phyloP scores from a whole-genome alignment of 2,797 vertebrate genomes.

The Eutrigla gurnardus region DNA sequence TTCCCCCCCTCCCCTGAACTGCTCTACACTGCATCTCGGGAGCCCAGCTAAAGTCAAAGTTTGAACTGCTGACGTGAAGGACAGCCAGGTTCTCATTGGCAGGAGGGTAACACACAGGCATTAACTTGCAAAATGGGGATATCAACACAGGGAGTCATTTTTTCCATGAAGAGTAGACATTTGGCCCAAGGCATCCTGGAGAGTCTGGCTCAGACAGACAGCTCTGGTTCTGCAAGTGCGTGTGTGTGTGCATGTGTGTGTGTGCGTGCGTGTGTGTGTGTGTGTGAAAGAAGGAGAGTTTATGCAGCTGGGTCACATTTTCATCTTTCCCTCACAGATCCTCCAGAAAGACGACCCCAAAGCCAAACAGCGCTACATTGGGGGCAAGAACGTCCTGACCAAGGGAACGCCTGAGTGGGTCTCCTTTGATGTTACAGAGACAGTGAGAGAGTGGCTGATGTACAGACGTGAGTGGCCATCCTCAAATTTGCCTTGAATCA shows the following conservation, averaged over 20 bases:
- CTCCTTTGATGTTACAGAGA: constrained; percentile 97
- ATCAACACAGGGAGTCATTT: constrained; percentile 85
- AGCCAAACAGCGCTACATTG: constrained; percentile 96
- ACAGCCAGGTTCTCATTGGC: constrained; percentile 79
- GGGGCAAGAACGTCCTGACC: constrained; percentile 94
- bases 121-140: constrained; percentile 84
- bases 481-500: constrained; percentile 33
- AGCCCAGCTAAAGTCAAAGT: constrained; percentile 56
- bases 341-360: constrained; percentile 94
- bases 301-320: constrained; percentile 81
- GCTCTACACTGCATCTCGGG: constrained; percentile 42
- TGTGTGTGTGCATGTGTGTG: constrained; percentile 36
- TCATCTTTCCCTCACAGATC: constrained; percentile 85
- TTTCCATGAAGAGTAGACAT: constrained; percentile 86
- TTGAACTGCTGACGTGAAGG: constrained; percentile 71
- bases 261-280: constrained; percentile 43
- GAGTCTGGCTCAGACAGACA: constrained; percentile 84
- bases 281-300: constrained; percentile 61
- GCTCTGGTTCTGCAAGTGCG: constrained; percentile 71
- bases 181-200: constrained; percentile 84
- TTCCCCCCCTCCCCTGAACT: constrained; percentile 16
- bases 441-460: constrained; percentile 96
- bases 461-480: constrained; percentile 88
- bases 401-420: constrained; percentile 94
- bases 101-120: constrained; percentile 79